phyloP scores from a whole-genome alignment of 2,797 vertebrate genomes.

The Distichodus sexfasciatus region DNA sequence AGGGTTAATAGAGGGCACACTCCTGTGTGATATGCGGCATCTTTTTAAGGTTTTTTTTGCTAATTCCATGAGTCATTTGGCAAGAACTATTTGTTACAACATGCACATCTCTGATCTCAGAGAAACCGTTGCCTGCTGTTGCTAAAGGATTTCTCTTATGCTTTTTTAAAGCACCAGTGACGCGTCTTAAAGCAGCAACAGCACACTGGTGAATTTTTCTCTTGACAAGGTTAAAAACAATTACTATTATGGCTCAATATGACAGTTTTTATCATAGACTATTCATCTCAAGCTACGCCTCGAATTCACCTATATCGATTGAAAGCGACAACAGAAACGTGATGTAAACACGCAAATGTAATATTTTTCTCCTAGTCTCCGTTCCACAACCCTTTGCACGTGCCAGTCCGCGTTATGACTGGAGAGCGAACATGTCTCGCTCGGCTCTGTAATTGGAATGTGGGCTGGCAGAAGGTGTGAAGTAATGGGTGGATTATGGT shows the following conservation, averaged over 20 bases:
- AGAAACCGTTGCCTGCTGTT: background rate
- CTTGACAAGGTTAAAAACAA: background rate
- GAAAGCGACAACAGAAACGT: background rate
- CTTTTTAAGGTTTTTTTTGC: conserved; percentile 7
- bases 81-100: background rate
- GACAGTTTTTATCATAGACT: background rate
- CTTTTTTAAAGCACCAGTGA: background rate
- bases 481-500: conserved; percentile 70
- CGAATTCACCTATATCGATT: background rate
- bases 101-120: background rate
- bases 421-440: conserved; percentile 53
- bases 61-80: background rate
- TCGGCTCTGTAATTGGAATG: conserved; percentile 71
- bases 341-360: conserved; percentile 13
- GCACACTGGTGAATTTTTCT: background rate
- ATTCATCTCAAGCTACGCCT: background rate
- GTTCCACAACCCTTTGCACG: conserved; percentile 22
- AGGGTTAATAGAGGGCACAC: conserved; percentile 42
- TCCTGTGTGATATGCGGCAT: background rate
- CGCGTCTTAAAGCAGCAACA: background rate
- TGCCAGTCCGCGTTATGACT: conserved; percentile 55
- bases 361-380: conserved; percentile 36
- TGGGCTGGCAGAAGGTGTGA: conserved; percentile 68
- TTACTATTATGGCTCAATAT: background rate
- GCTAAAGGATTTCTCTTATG: too few species aligned